Base-by-base conservation (phyloP, 1,140 invertebrate genomes). In the Galendromus occidentalis region DNA sequence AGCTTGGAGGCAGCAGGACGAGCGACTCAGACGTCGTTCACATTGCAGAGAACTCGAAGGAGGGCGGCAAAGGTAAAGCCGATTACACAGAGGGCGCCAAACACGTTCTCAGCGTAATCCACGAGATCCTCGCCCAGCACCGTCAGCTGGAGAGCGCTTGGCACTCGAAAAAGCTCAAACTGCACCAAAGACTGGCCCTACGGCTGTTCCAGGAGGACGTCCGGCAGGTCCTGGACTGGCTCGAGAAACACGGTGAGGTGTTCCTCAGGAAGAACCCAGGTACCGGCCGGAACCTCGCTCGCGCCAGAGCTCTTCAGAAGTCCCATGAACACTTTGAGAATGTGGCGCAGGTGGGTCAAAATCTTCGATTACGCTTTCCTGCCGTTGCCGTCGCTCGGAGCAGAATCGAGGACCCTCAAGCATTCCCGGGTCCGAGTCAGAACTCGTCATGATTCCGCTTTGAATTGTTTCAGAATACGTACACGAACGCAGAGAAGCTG, bases 241-340 rank as follows among this genome's bases (percentile, higher is more conserved):
- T 99, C 59, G 86, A 92, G 65, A 94, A 95, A 73, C 94, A 98
- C 74, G 95, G 95, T n/a, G 92, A 98, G 79, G 91, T 95, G 2
- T 98, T 98, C 74, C 82, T 99, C 30, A 81, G 86, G 69, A 97
- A 97, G 75, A 98, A 98, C 75, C 89, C 87, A 5, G 89, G 90
- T 14, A 91, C 98, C 67, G 95, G 95, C 47, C 82, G 91, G 68
- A 95, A 91, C 79, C 78, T 96, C 66, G 86, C 91, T 73, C 90
- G 93, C 76, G 90, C 92, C 12, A 82, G 88, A 71, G 87, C 91
- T 1, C 88, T 95, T 76, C 92, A 96, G 77, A 95, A 94, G 79
- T 94, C 90, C 77, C 92, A 97, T 75, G 89, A 96, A 78, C 91
- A 96, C 76, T 96, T 97, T 76, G 91, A 97, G 81, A 92, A 91